Percentiles rank a stretch among this genome's conserved stretches.
Evolutionary conservation across 1,140 invertebrate species (phyloP).

Genomic region (Artemia franciscana): DNA sequence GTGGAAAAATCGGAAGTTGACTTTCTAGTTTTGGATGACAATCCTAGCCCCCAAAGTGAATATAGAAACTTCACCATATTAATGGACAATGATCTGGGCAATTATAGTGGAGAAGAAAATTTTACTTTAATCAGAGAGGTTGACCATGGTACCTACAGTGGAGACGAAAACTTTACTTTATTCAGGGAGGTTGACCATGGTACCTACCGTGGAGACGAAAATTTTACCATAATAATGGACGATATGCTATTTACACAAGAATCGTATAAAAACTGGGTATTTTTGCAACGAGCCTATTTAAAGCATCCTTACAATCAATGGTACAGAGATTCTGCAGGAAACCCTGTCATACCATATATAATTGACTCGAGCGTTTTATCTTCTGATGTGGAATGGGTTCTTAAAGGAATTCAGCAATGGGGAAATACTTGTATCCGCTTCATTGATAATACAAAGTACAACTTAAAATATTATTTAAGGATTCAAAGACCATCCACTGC

Average conservation of each 20-base stretch:
- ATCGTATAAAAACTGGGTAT: background rate
- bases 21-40: no score
- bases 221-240: background rate
- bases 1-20: no score
- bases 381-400: constrained; percentile 13
- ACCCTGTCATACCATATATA: background rate
- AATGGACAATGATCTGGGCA: no score
- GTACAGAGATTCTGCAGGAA: background rate
- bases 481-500: background rate
- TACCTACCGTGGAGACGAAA: no score
- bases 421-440: constrained; percentile 21
- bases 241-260: background rate
- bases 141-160: no score
- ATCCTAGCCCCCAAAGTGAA: no score
- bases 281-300: background rate
- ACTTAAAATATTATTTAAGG: background rate
- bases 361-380: background rate
- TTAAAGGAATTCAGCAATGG: constrained; percentile 16
- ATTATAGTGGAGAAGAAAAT: no score
- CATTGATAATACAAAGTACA: constrained; percentile 13
- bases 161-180: no score
- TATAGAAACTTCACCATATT: no score
- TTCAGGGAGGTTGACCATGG: no score
- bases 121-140: no score
- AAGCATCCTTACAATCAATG: background rate